A percentile compares a stretch with the other conserved stretches of the same genome.
phyloP scores from a whole-genome alignment of 2,888 invertebrate species.

The Tyria jacobaeae region DNA sequence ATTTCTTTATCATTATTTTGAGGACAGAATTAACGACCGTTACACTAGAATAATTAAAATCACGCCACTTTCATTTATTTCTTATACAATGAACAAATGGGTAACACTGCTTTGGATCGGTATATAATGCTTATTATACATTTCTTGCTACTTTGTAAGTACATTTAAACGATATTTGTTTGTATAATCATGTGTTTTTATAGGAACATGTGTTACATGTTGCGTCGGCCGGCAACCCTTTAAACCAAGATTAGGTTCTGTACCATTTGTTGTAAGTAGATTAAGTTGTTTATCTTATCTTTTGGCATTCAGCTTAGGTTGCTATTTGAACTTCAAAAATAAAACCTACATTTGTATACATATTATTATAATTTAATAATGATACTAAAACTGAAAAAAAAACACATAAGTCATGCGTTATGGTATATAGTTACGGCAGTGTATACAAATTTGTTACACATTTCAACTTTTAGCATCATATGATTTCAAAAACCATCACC shows the following conservation, averaged over 20 bases:
- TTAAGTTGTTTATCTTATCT: background rate
- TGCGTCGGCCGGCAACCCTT: slow-evolving; percentile 65
- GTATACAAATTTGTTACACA: too few relatives aligned
- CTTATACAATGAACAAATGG: slow-evolving; percentile 59
- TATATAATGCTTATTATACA: slow-evolving; percentile 36
- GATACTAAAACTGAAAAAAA: too few relatives aligned
- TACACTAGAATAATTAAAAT: slow-evolving; percentile 40
- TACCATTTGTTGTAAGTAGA: slow-evolving; percentile 70
- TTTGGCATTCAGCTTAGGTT: background rate
- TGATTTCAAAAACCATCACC: too few relatives aligned
- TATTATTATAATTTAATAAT: too few relatives aligned
- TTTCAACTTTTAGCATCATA: too few relatives aligned
- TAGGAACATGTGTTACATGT: slow-evolving; percentile 45
- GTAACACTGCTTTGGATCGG: slow-evolving; percentile 54
- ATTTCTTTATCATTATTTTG: slow-evolving; percentile 40
- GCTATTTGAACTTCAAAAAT: too few relatives aligned
- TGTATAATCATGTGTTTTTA: slow-evolving; percentile 11
- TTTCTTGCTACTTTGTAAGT: slow-evolving; percentile 8
- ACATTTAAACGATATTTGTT: slow-evolving; percentile 8
- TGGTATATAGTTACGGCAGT: too few relatives aligned
- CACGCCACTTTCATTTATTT: slow-evolving; percentile 27
- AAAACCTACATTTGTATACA: too few relatives aligned
- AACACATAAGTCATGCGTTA: too few relatives aligned
- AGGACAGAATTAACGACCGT: slow-evolving; percentile 46
- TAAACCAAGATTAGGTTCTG: slow-evolving; percentile 57